Evolutionary conservation across 37 sponge, comb jelly and placozoan genomes (phyloP), one percentile per base, ranked within the genome.

Genomic region (Crambe crambe): DNA sequence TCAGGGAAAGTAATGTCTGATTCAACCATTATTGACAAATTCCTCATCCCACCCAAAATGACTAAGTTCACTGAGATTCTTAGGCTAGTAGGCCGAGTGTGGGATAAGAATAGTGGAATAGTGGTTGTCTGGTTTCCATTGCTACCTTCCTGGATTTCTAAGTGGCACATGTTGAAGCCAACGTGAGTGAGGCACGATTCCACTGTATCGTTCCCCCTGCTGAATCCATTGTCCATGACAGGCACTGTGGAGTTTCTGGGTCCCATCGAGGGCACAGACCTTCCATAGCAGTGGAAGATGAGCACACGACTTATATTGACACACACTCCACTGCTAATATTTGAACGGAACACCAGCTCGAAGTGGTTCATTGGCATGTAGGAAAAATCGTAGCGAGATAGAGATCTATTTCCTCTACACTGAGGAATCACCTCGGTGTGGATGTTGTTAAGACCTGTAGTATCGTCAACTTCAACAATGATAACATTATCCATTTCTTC

Each of bases 381-480:
- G 8, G 5, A 31, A 18, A 68, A 68, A 10, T 68, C 38, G 39
- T 36, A 68, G 69, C 30, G 39, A 5, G 20, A 20, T 35, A 68
- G 9, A 5, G 39, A 18, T 3, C 9, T 68, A 18, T 37, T 35
- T 68, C 38, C 38, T 20, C 30, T 32, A 31, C 39, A 25, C 9
- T 37, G 8, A 68, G 39, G 39, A 20, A 68, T 68, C 38, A 20
- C 21, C 31, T 68, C 18, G 12, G 9, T 20, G 39, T 68, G 20
- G 3, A 68, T 18, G 9, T 31, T 36, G 2, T 35, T 10, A 61
- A 29, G 25, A 61, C 63, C 63, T 29, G 63, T 61, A 37, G 69
- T 68, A 18, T 68, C 69, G 30, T 68, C 69, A 20, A 32, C 39
- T 68, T 68, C 69, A 3, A 68, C 9, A 31, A 68, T 68, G 3